Evolutionary conservation across 2,888 invertebrate species (phyloP).

Genomic region (Ceramica pisi): DNA sequence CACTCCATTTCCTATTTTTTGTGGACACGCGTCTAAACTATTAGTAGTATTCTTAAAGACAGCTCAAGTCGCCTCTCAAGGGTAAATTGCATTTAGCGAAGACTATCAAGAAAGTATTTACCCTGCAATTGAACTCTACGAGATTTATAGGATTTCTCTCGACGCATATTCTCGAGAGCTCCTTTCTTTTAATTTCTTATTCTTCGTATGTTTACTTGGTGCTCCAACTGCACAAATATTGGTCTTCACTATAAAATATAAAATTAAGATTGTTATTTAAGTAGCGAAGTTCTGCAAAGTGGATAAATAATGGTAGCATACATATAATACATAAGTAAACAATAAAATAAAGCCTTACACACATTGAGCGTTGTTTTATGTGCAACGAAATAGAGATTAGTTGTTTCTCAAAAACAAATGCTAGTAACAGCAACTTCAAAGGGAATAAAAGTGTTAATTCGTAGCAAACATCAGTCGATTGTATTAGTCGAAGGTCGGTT

Average conservation of each 20-base stretch:
- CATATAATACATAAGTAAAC: slow-evolving; percentile 16
- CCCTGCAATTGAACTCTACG: slow-evolving; percentile 78
- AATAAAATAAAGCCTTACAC: neutral
- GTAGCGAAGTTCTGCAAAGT: slow-evolving; percentile 18
- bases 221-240: slow-evolving; percentile 57
- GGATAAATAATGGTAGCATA: neutral
- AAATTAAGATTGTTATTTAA: slow-evolving; percentile 27
- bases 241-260: slow-evolving; percentile 41
- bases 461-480: slow-evolving; percentile 50
- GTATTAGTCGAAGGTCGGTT: slow-evolving; percentile 71
- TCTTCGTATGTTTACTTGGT: slow-evolving; percentile 62
- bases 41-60: slow-evolving; percentile 60
- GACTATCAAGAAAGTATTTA: slow-evolving; percentile 79
- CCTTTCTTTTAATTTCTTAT: slow-evolving; percentile 68
- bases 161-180: slow-evolving; percentile 67
- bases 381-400: slow-evolving; percentile 17
- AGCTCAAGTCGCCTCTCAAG: slow-evolving; percentile 65
- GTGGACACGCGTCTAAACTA: slow-evolving; percentile 39
- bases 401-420: slow-evolving; percentile 33
- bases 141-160: slow-evolving; percentile 78
- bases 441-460: slow-evolving; percentile 54
- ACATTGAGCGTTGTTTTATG: slow-evolving; percentile 7
- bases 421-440: slow-evolving; percentile 48
- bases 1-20: neutral
- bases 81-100: slow-evolving; percentile 78